Conservation (phyloP, 2,888 invertebrate species). For the Hymenopus coronatus region DNA sequence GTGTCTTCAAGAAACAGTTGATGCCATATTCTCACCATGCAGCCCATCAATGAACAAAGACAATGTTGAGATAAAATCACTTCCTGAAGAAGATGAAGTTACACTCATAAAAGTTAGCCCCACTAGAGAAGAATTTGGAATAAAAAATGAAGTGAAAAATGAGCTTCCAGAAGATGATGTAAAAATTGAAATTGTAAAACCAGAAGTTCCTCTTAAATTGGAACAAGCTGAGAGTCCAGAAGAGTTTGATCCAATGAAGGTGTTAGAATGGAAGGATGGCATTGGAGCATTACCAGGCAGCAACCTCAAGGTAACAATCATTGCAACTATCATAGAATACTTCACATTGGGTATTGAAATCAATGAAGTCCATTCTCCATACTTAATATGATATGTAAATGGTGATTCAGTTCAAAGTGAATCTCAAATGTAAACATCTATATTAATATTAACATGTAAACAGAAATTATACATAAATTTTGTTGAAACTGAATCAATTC, state of each 20-base stretch:
- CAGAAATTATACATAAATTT: too few species aligned
- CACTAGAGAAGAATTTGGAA: conserved; percentile 32
- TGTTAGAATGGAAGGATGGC: conserved; percentile 69
- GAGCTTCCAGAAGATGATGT: conserved; percentile 43
- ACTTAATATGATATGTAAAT: too few species aligned
- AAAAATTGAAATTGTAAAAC: conserved; percentile 45
- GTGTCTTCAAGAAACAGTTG: conserved; percentile 34
- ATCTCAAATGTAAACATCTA: too few species aligned
- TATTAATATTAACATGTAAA: too few species aligned
- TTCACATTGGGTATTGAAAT: too few species aligned
- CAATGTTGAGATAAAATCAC: conserved; percentile 44
- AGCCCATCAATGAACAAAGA: conserved; percentile 42
- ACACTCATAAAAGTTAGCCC: conserved; percentile 45
- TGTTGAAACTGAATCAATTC: too few species aligned
- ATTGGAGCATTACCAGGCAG: conserved; percentile 68
- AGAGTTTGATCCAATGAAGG: conserved; percentile 54
- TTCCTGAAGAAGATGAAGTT: conserved; percentile 44
- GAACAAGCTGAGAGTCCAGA: conserved; percentile 8
- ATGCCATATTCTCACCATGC: conserved; percentile 37
- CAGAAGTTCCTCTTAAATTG: conserved; percentile 25
- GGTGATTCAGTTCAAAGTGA: too few species aligned
- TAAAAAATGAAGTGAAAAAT: conserved; percentile 41
- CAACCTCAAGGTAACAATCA: conserved; percentile 44
- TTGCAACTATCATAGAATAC: too few species aligned
- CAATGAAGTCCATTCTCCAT: too few species aligned